Percentiles rank a stretch among this genome's conserved stretches.
phyloP scores from a whole-genome alignment of 1,140 invertebrate species.

The Ylistrum balloti region DNA sequence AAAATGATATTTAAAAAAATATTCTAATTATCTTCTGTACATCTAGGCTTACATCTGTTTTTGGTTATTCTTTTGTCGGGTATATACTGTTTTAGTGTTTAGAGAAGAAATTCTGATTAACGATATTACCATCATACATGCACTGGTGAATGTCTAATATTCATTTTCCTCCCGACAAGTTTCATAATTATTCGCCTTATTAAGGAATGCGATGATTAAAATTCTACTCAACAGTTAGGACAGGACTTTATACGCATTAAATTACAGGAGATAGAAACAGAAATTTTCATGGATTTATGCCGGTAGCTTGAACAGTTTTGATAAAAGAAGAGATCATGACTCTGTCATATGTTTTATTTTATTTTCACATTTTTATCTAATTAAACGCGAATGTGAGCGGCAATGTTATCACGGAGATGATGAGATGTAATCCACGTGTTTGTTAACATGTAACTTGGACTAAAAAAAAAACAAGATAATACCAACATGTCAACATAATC shows the following conservation, averaged over 20 bases:
- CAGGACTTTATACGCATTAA: background rate
- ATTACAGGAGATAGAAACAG: background rate
- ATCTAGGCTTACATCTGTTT: background rate
- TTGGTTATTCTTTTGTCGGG: background rate
- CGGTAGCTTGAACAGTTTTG: background rate
- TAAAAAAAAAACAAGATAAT: no score
- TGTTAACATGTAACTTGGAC: no score
- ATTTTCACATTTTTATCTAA: background rate
- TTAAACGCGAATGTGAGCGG: no score
- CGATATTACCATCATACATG: background rate
- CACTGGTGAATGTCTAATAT: background rate
- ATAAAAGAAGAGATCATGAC: background rate
- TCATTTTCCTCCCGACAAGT: background rate
- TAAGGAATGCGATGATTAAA: background rate
- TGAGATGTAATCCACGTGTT: no score
- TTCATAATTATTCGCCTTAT: background rate
- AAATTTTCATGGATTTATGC: background rate
- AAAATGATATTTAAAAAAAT: slow-evolving; percentile 20
- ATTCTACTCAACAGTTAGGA: background rate
- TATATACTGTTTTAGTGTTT: background rate
- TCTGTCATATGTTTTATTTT: background rate
- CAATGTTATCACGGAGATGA: no score
- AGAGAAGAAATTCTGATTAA: background rate
- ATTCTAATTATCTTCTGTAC: background rate
- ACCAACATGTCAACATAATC: no score